phyloP scores from a whole-genome alignment of 2,797 vertebrate genomes.

The Acrossocheilus fasciatus region DNA sequence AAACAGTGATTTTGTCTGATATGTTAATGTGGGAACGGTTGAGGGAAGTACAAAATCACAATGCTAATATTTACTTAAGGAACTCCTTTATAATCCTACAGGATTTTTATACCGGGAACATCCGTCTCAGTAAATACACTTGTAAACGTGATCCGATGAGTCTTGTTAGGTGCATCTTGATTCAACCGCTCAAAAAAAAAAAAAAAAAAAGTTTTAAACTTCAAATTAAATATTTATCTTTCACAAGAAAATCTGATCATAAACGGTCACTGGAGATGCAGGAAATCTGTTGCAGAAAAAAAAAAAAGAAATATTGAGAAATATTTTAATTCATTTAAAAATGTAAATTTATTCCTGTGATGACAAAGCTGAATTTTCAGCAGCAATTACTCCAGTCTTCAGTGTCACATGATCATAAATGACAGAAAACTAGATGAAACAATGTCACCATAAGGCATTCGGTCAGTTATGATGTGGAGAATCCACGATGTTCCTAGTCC shows the following conservation, averaged over 20 bases:
- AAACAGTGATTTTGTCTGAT: slow-evolving; percentile 34
- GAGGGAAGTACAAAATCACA: slow-evolving; percentile 10
- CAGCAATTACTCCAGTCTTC: not conserved
- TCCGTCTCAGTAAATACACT: not conserved
- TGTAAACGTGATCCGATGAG: not conserved
- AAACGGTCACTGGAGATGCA: not conserved
- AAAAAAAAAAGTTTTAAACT: not conserved
- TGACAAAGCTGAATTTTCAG: not conserved
- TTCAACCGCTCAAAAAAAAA: not conserved
- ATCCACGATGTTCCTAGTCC: not conserved
- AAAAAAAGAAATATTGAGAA: not conserved
- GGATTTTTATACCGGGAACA: not conserved
- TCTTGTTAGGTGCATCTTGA: not conserved
- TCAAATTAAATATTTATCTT: not conserved
- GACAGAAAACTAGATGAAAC: not conserved
- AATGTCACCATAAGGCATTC: not conserved
- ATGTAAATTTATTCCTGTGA: not conserved
- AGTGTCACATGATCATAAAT: not conserved
- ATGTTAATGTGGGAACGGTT: slow-evolving; percentile 24
- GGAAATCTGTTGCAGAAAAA: not conserved
- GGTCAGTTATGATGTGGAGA: slow-evolving; percentile 1
- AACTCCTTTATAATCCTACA: not conserved
- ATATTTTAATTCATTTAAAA: not conserved
- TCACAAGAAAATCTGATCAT: not conserved
- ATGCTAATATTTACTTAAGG: slow-evolving; percentile 5